Base-by-base conservation (phyloP, 2,797 vertebrate species). In the Sebastes diaconus region DNA sequence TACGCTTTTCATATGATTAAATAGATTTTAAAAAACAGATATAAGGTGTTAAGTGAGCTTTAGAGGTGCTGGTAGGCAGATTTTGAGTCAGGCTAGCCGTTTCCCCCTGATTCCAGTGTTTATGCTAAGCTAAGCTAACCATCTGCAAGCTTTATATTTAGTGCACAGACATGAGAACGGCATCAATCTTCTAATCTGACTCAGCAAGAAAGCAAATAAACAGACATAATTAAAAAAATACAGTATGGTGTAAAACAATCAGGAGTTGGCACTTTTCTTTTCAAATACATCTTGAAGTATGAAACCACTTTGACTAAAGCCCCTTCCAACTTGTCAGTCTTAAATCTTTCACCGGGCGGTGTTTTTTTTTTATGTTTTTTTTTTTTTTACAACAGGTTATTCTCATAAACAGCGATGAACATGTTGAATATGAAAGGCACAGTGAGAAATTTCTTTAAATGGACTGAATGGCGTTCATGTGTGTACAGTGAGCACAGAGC, bases 381-480 rank as follows among this genome's bases (percentile, higher is more conserved):
- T 76, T 70, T 57, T 58, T 77, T 68, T 60, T 58, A 63, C 13
- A 73, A 54, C 39, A 76, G 54, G 68, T 24, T 24, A 2, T 68
- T 55, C 29, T 55, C 67, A 75, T 36, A 68, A 68, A 77, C 71
- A 72, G 59, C 65, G 81, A 52, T 75, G 79, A 77, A 71, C 80
- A 81, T 64, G 75, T 84, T 88, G 69, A 73, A 71, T 76, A 91
- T 92, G 91, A 89, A 94, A 95, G 93, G 92, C 93, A 95, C 92
- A 81, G 85, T 87, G 87, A 93, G 57, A 85, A 52, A 63, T 68
- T 58, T 64, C 39, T 79, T 68, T 14, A 32, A 71, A 88, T 72
- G 79, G 85, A 84, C 54, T 58, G n/a, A 14, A 61, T 73, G 39
- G n/a, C 30, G 25, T 55, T 86, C 63, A 86, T 50, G 24, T 87